Conservation (phyloP, 2,113 vertebrate species). For the Calonectris borealis region DNA sequence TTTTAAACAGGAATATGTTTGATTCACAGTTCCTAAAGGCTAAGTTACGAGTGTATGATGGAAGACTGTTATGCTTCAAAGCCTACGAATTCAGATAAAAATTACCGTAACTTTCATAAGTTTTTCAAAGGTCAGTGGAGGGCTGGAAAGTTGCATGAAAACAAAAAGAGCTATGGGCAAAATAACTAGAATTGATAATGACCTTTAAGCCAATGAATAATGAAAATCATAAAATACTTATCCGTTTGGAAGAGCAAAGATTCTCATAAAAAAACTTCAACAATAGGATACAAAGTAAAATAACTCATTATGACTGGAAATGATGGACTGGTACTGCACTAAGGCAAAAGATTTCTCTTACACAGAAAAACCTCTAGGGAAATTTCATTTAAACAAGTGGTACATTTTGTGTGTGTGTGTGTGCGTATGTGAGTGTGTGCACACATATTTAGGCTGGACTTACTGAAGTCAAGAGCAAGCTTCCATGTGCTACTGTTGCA, state of each 20-base stretch:
- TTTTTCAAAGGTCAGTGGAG: slow-evolving; percentile 69
- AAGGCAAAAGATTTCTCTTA: not conserved
- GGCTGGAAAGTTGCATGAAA: slow-evolving; percentile 41
- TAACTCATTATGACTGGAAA: slow-evolving; percentile 5
- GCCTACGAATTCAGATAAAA: slow-evolving; percentile 50
- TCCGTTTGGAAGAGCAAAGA: slow-evolving; percentile 14
- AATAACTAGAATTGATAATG: slow-evolving; percentile 66
- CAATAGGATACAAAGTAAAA: slow-evolving; percentile 8
- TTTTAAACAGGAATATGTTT: slow-evolving; percentile 50
- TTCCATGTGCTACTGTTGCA: not conserved
- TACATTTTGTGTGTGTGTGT: not conserved
- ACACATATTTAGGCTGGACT: not conserved
- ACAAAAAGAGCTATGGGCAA: slow-evolving; percentile 43
- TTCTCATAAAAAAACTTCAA: slow-evolving; percentile 24
- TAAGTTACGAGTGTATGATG: not conserved
- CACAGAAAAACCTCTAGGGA: not conserved
- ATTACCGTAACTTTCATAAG: slow-evolving; percentile 48
- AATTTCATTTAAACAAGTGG: not conserved
- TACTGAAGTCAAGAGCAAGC: not conserved
- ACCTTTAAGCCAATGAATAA: slow-evolving; percentile 68
- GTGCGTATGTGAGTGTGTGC: too few species aligned
- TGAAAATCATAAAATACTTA: slow-evolving; percentile 37
- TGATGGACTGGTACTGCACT: not conserved
- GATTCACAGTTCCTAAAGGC: slow-evolving; percentile 59
- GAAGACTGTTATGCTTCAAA: slow-evolving; percentile 57